A percentile compares a stretch with the other conserved stretches of the same genome.
phyloP scores from a whole-genome alignment of 2,797 vertebrate genomes.

The Premnoplex brunnescens region DNA sequence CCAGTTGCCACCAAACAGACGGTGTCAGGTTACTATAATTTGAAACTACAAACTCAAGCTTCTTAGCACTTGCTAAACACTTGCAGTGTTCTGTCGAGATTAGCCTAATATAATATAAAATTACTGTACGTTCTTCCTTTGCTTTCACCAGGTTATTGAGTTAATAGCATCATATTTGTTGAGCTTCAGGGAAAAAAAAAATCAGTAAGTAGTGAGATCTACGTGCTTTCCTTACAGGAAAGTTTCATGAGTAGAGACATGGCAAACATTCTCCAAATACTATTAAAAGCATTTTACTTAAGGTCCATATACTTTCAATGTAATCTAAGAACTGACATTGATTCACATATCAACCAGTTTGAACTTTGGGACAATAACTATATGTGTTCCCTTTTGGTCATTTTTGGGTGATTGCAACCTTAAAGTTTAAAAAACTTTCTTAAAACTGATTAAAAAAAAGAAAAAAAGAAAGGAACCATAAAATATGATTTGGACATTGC shows the following conservation, averaged over 20 bases:
- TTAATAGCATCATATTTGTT: conserved; percentile 38
- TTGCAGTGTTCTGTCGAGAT: neutral
- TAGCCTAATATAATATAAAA: neutral
- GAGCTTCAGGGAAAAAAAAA: conserved; percentile 35
- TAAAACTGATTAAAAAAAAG: neutral
- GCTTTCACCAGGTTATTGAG: conserved; percentile 55
- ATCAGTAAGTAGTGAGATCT: conserved; percentile 47
- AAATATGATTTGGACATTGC: neutral
- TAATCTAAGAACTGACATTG: neutral
- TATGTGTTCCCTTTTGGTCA: neutral
- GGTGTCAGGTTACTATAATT: neutral
- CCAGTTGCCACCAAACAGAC: neutral
- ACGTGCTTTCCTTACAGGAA: neutral
- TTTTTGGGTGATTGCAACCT: neutral
- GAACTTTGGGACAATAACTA: neutral
- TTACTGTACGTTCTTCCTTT: conserved; percentile 50
- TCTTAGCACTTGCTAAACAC: neutral
- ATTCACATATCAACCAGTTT: neutral
- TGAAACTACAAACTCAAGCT: neutral
- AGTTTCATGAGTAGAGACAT: conserved; percentile 3
- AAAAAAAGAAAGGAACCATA: neutral
- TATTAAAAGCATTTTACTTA: conserved; percentile 24
- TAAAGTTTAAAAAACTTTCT: neutral
- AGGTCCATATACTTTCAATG: neutral
- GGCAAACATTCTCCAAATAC: conserved; percentile 24